A percentile compares a stretch with the other conserved stretches of the same genome.
phyloP scores from a whole-genome alignment of 2,888 invertebrate genomes.

The Agrypnus murinus region DNA sequence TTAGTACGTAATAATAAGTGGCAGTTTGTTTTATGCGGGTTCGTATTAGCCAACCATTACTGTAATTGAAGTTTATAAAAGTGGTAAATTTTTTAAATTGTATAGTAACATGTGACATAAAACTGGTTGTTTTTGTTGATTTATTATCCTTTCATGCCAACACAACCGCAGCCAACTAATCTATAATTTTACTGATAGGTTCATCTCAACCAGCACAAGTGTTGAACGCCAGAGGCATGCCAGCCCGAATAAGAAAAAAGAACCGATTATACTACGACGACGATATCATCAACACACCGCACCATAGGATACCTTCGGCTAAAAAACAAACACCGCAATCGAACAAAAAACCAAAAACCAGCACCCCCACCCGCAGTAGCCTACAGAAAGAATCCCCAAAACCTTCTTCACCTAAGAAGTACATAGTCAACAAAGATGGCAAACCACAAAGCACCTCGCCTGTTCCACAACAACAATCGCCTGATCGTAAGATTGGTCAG shows the following conservation, averaged over 20 bases:
- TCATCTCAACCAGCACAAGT: conserved; percentile 84
- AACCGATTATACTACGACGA: conserved; percentile 91
- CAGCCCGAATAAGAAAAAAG: conserved; percentile 91
- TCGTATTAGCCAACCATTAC: too few species aligned
- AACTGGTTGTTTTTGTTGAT: too few species aligned
- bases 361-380: conserved; percentile 55
- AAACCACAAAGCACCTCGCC: conserved; percentile 62
- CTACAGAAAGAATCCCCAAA: conserved; percentile 60
- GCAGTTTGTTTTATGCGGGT: too few species aligned
- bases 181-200: too few species aligned
- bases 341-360: conserved; percentile 67
- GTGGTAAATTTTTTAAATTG: too few species aligned
- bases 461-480: conserved; percentile 74
- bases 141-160: too few species aligned
- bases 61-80: too few species aligned
- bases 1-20: too few species aligned
- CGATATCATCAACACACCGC: conserved; percentile 87
- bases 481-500: conserved; percentile 91
- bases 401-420: conserved; percentile 62
- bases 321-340: conserved; percentile 78
- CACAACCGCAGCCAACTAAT: too few species aligned
- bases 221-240: conserved; percentile 91
- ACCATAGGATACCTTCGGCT: conserved; percentile 82
- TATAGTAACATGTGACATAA: too few species aligned
- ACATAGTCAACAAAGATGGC: conserved; percentile 38